Evolutionary conservation across 2,113 vertebrate species (phyloP).

Genomic region (Oreotragus oreotragus): DNA sequence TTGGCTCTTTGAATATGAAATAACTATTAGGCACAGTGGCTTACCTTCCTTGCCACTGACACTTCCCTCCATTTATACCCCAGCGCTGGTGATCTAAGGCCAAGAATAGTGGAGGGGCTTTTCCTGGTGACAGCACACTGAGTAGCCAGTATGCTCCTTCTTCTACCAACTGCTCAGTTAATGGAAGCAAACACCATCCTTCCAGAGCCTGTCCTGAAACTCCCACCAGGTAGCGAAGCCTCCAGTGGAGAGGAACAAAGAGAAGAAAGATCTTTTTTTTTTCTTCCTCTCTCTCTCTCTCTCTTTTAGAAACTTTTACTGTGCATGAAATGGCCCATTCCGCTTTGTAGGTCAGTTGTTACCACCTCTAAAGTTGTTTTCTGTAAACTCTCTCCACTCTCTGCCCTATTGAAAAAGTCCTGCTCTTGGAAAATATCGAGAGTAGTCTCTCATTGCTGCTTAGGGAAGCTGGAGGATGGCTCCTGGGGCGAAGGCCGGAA

Average conservation of each 20-base stretch:
- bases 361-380: background rate
- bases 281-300: background rate
- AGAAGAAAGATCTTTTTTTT: background rate
- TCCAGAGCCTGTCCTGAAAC: background rate
- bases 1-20: background rate
- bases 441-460: background rate
- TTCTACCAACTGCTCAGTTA: background rate
- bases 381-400: background rate
- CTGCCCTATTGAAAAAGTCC: background rate
- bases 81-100: no score
- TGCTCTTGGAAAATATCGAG: background rate
- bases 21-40: background rate
- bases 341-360: conserved; percentile 5
- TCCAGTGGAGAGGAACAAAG: background rate
- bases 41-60: background rate
- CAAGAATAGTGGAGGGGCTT: background rate
- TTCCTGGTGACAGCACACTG: background rate
- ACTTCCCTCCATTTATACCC: background rate
- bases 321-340: conserved; percentile 24
- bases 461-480: background rate
- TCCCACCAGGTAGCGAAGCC: background rate
- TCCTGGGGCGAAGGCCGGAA: background rate
- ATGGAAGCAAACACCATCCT: background rate
- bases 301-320: conserved; percentile 51
- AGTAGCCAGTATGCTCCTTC: background rate